A percentile compares a stretch with the other conserved stretches of the same genome.
Evolutionary conservation across 64 coral and sea anemone species (phyloP).

Genomic region (Montipora foliosa): DNA sequence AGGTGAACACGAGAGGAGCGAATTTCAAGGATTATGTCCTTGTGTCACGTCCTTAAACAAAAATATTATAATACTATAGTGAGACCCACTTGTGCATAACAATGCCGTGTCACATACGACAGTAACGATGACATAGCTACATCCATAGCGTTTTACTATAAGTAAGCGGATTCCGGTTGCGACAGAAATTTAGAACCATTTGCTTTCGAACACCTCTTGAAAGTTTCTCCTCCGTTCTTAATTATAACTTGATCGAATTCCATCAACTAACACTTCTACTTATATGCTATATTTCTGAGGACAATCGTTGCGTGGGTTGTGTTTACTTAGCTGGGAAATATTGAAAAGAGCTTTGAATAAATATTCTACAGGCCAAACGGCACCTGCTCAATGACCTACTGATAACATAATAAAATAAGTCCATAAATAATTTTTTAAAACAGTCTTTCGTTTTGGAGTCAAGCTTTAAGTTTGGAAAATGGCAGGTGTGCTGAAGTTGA

Average conservation of each 20-base stretch:
- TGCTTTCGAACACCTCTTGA: not conserved
- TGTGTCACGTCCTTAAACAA: not conserved
- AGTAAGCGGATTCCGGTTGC: too few relatives aligned
- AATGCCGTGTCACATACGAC: not conserved
- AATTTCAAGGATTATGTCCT: not conserved
- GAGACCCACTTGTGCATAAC: not conserved
- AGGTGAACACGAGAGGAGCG: not conserved
- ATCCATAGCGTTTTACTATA: not conserved
- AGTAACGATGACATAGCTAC: not conserved
- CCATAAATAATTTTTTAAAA: too few relatives aligned
- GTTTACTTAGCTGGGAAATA: not conserved
- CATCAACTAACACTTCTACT: not conserved
- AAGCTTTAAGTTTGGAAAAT: too few relatives aligned
- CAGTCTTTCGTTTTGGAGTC: too few relatives aligned
- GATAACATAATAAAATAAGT: too few relatives aligned
- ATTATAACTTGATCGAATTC: not conserved
- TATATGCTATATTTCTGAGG: not conserved
- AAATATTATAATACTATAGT: not conserved
- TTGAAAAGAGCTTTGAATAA: constrained; percentile 26
- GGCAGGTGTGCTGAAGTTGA: too few relatives aligned
- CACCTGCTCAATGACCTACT: not conserved
- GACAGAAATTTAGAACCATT: too few relatives aligned
- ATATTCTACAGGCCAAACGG: not conserved
- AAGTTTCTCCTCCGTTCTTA: not conserved
- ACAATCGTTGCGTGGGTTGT: not conserved